phyloP scores from a whole-genome alignment of 2,113 vertebrate species.

The Montifringilla adamsi region DNA sequence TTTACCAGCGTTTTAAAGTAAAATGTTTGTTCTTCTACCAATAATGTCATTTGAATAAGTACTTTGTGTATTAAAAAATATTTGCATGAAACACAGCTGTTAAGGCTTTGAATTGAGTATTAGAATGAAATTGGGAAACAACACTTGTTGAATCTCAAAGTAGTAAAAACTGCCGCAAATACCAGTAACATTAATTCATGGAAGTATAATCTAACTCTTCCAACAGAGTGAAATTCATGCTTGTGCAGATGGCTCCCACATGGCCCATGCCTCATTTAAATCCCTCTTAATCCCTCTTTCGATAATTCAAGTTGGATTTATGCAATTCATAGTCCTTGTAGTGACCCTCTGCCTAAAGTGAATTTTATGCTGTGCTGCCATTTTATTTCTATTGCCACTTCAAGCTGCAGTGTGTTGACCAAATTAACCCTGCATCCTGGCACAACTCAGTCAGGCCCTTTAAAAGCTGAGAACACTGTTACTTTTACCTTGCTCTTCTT shows the following conservation, averaged over 20 bases:
- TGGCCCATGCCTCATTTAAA: constrained; percentile 5
- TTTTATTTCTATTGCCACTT: neutral
- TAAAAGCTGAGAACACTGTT: neutral
- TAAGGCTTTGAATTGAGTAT: neutral
- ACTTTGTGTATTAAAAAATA: neutral
- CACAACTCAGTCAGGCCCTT: neutral
- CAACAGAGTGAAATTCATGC: neutral
- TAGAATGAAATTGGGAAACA: neutral
- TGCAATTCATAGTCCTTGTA: neutral
- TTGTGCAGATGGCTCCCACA: constrained; percentile 13
- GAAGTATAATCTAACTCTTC: neutral
- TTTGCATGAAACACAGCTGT: neutral
- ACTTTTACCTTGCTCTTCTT: constrained; percentile 87
- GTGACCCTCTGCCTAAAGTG: neutral
- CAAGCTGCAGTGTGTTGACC: neutral
- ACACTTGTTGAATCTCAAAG: neutral
- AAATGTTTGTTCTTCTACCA: neutral
- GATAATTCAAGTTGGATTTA: constrained; percentile 28
- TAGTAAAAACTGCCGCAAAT: neutral
- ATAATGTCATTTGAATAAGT: neutral
- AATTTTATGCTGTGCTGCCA: neutral
- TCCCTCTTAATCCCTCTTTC: constrained; percentile 9
- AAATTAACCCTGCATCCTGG: neutral
- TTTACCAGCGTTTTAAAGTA: neutral
- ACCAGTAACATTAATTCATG: neutral